Percentiles rank a stretch among this genome's conserved stretches.
Evolutionary conservation across 2,797 vertebrate genomes (phyloP).

Genomic region (Carapus acus): DNA sequence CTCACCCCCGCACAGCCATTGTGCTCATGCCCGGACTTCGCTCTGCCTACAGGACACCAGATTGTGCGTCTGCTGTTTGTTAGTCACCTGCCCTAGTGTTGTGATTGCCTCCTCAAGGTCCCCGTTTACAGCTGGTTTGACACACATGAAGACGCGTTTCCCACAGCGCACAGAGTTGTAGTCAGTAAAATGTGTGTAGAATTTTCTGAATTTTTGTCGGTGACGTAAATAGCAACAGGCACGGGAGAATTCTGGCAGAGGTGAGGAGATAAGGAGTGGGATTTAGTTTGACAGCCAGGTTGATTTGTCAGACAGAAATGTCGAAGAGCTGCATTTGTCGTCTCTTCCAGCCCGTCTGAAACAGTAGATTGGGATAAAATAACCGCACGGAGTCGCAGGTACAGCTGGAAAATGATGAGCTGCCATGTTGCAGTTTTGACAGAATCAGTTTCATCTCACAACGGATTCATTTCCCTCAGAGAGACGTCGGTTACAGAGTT

Average conservation of each 20-base stretch:
- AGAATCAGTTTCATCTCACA: not conserved
- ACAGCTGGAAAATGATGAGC: no score
- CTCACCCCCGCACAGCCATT: constrained; percentile 41
- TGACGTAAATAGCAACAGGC: not conserved
- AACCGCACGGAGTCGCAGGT: no score
- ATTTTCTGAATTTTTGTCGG: not conserved
- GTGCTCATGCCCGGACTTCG: constrained; percentile 33
- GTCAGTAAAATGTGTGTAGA: no score
- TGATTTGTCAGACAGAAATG: no score
- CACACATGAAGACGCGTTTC: no score
- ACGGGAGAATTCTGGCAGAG: no score
- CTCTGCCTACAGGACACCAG: constrained; percentile 30
- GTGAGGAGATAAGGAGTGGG: not conserved
- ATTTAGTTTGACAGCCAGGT: no score
- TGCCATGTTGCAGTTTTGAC: constrained; percentile 13
- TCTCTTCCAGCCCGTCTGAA: no score
- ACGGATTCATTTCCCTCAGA: no score
- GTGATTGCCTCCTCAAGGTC: not conserved
- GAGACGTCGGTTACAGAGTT: constrained; percentile 27
- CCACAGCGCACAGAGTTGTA: no score
- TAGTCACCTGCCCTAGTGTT: constrained; percentile 37
- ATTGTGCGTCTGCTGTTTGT: constrained; percentile 1
- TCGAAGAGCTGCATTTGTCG: no score
- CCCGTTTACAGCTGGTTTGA: constrained; percentile 6
- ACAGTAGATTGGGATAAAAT: no score